These are phyloP conservation scores for Matsumyia berberina DNA, from an alignment of 2,888 invertebrate genomes.

Conservation along the genomic window DNA sequence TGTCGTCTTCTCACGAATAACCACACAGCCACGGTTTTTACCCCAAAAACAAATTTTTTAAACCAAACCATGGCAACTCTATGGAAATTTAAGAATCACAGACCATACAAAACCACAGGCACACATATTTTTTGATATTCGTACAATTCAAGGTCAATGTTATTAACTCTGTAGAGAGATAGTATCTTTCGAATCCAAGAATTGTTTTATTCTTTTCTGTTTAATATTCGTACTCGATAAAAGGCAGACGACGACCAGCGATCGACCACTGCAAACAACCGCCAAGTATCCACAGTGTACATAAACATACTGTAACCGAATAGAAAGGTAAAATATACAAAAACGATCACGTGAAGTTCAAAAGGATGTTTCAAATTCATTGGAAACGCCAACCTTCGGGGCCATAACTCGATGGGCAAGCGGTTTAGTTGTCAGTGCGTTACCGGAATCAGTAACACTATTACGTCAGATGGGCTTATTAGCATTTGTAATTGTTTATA, in stretches of 20 bases:
- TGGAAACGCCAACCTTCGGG: neutral
- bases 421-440: neutral
- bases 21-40: conserved; percentile 2
- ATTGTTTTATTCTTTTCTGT: neutral
- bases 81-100: neutral
- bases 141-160: conserved; percentile 45
- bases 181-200: conserved; percentile 16
- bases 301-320: too few relatives aligned
- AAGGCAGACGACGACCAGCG: neutral
- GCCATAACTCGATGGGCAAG: neutral
- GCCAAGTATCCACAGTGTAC: neutral
- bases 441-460: conserved; percentile 22
- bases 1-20: too few relatives aligned
- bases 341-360: neutral
- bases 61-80: conserved; percentile 11
- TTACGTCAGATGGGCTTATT: conserved; percentile 45
- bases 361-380: conserved; percentile 6
- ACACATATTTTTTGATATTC: conserved; percentile 7
- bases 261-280: neutral
- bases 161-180: conserved; percentile 26
- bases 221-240: conserved; percentile 30
- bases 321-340: conserved; percentile 7
- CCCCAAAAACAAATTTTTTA: neutral
- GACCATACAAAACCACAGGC: neutral
- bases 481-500: conserved; percentile 40